Base-by-base conservation (phyloP, 2,888 invertebrate species). In the Diarsia brunnea region DNA sequence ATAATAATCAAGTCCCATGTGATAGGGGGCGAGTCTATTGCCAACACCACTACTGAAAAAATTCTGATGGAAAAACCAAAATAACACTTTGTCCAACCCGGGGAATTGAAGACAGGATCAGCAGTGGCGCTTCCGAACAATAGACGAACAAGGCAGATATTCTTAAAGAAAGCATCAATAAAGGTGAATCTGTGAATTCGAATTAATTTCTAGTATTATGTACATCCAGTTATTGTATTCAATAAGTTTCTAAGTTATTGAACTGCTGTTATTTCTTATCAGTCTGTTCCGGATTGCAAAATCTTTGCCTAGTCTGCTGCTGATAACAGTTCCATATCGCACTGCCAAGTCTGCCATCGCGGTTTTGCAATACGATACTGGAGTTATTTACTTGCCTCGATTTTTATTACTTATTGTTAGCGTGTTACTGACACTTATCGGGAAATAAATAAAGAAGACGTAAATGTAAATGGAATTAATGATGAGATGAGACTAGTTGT, bases 271-370 rank as follows among this genome's bases (percentile, higher is more conserved):
- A 60, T 8, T 49, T 7, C 58, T 74, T 84, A 87, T 78, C 84
- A 70, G 71, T 21, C 49, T 77, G 78, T 84, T 87, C 87, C 75
- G 79, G 71, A 84, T 82, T 84, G 68, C 72, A 64, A 84, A 45
- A 84, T 87, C 81, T 81, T 67, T 69, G 63, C 61, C 12, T n/a
- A 75, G 72, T 66, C 55, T 65, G 60, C 38, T 65, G 55, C n/a
- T 65, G 77, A 87, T 85, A 86, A 76, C 76, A 51, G 67, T 70
- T 43, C 16, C 45, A 60, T 78, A 80, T 75, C 74, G 51, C 45
- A 19, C 43, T 27, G 58, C 60, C 47, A 77, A 69, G 49, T 61
- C 51, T 76, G 24, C 43, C 16, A 38, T 84, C 68, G 73, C 66
- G 31, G 2, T 47, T 63, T 49, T 65, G 53, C 55, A 64, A 64